Percentiles rank a stretch among this genome's conserved stretches.
These are phyloP conservation scores for Megaceryle alcyon DNA, from an alignment of 2,797 vertebrate species.

Conservation along the genomic window DNA sequence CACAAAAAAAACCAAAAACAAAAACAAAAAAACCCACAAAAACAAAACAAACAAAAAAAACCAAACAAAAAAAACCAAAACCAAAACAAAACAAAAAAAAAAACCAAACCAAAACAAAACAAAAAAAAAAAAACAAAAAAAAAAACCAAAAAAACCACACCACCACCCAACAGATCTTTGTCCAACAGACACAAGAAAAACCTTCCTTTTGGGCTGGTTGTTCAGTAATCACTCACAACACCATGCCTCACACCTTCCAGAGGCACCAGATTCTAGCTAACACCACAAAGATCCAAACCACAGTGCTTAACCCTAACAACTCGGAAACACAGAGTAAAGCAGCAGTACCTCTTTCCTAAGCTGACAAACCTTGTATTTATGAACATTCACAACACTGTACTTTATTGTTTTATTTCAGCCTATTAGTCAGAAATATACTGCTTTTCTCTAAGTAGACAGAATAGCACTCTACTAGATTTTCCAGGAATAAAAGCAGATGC, in stretches of 20 bases:
- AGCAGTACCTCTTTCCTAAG: not conserved
- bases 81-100: no score
- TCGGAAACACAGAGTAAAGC: not conserved
- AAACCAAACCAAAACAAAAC: no score
- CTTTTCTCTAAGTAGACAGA: constrained; percentile 28
- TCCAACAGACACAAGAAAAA: not conserved
- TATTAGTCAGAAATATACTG: constrained; percentile 3
- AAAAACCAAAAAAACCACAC: no score
- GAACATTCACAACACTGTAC: not conserved
- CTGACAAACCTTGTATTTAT: constrained; percentile 19
- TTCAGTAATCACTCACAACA: not conserved
- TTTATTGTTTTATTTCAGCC: constrained; percentile 46
- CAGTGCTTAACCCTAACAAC: not conserved
- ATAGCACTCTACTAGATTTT: constrained; percentile 37
- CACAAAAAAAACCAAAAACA: no score
- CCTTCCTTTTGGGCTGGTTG: not conserved
- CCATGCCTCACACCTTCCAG: not conserved
- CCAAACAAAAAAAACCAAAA: no score
- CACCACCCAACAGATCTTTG: not conserved
- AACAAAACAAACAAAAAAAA: no score
- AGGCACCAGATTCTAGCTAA: not conserved
- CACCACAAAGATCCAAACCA: not conserved
- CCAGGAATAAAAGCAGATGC: not conserved
- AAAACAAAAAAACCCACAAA: no score
- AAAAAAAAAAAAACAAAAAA: no score